phyloP scores from a whole-genome alignment of 2,113 vertebrate species.

The Lepisosteus osseus region DNA sequence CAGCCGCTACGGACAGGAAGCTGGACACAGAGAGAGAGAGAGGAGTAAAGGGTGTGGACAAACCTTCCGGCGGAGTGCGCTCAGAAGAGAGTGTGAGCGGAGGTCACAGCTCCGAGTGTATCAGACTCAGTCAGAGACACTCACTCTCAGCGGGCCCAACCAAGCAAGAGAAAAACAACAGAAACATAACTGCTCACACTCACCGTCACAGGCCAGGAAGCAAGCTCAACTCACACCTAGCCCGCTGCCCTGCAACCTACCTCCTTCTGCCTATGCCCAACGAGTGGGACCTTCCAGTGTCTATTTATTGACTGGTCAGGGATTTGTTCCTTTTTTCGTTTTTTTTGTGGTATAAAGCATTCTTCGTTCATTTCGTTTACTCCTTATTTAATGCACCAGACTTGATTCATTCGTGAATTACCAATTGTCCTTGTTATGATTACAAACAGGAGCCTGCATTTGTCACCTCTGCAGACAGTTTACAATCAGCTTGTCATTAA shows the following conservation, averaged over 20 bases:
- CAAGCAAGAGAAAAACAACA: constrained; percentile 85
- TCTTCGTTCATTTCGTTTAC: no score
- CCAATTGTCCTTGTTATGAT: no score
- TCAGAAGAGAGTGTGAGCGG: constrained; percentile 83
- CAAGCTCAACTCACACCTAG: neutral
- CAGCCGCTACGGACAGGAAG: constrained; percentile 79
- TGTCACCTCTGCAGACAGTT: no score
- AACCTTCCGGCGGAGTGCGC: constrained; percentile 82
- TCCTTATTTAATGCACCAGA: no score
- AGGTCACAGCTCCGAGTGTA: constrained; percentile 80
- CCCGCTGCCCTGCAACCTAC: neutral
- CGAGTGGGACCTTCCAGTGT: neutral
- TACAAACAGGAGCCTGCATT: no score
- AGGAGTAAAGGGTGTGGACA: constrained; percentile 71
- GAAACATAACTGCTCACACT: constrained; percentile 77
- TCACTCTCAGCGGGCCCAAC: constrained; percentile 81
- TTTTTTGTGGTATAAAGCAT: no score
- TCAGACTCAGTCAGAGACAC: constrained; percentile 85
- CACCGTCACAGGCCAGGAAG: constrained; percentile 69
- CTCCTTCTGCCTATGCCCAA: neutral
- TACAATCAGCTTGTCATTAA: no score
- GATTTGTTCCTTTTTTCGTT: no score
- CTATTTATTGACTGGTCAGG: neutral
- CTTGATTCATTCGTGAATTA: no score
- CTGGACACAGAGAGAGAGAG: constrained; percentile 70